Conservation (phyloP, 2,888 invertebrate genomes). For the Zonitis immaculata region DNA sequence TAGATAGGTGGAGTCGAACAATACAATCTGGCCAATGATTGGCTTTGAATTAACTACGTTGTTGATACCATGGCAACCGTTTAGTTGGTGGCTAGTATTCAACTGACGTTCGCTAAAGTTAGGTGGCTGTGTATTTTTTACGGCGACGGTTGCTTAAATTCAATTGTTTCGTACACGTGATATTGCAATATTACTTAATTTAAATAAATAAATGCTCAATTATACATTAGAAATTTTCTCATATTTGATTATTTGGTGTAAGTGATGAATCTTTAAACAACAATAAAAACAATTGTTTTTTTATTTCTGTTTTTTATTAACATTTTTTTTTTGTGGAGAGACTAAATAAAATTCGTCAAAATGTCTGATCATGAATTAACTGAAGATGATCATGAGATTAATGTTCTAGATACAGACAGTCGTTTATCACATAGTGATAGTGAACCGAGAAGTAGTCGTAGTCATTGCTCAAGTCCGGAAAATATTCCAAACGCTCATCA, state of each 20-base stretch:
- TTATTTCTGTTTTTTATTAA: no score
- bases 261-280: no score
- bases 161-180: constrained; percentile 13
- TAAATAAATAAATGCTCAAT: no score
- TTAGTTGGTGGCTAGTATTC: constrained; percentile 40
- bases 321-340: no score
- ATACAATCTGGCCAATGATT: constrained; percentile 46
- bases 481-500: constrained; percentile 46
- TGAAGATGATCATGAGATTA: constrained; percentile 65
- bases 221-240: no score
- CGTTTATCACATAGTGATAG: constrained; percentile 60
- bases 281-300: no score
- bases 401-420: constrained; percentile 62
- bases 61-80: constrained; percentile 49
- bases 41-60: constrained; percentile 39
- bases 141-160: constrained; percentile 8
- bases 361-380: constrained; percentile 50
- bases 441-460: constrained; percentile 51
- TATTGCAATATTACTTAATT: no score
- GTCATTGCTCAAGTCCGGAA: constrained; percentile 48
- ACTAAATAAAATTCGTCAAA: constrained; percentile 1
- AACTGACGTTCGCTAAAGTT: constrained; percentile 35
- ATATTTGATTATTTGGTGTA: no score
- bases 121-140: constrained; percentile 23
- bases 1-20: constrained; percentile 39